These are phyloP conservation scores for Thera britannica DNA, from an alignment of 2,888 invertebrate species.

Conservation along the genomic window DNA sequence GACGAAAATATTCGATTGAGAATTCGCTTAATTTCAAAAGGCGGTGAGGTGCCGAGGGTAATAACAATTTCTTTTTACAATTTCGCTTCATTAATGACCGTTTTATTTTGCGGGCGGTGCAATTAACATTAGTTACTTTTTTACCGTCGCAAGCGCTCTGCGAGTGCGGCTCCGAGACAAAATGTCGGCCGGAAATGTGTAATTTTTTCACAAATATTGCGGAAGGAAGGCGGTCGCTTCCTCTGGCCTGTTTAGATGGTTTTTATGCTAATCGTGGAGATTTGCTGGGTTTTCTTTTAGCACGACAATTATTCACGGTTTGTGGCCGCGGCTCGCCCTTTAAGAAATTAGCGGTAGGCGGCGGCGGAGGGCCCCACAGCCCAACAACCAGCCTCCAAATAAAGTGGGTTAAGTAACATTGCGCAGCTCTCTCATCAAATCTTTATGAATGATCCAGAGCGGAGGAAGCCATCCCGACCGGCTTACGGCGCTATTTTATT, in stretches of 20 bases:
- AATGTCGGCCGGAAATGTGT: conserved; percentile 79
- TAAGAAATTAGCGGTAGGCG: conserved; percentile 67
- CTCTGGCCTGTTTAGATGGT: conserved; percentile 79
- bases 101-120: conserved; percentile 70
- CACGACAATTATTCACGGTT: conserved; percentile 76
- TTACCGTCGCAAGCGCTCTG: conserved; percentile 59
- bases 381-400: conserved; percentile 36
- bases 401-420: conserved; percentile 46
- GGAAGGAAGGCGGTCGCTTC: conserved; percentile 81
- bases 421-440: conserved; percentile 45
- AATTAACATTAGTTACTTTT: conserved; percentile 78
- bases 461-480: conserved; percentile 35
- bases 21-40: conserved; percentile 40
- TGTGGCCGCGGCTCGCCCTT: conserved; percentile 59
- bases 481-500: conserved; percentile 35
- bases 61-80: conserved; percentile 68
- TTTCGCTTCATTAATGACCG: conserved; percentile 72
- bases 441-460: conserved; percentile 41
- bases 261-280: conserved; percentile 82
- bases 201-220: conserved; percentile 82
- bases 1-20: conserved; percentile 45
- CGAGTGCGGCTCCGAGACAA: conserved; percentile 66
- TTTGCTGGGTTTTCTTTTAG: conserved; percentile 79
- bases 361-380: conserved; percentile 12
- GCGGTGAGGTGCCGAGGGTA: conserved; percentile 49